Conservation (phyloP, 2,888 invertebrate species). For the Ophion slaviceki region DNA sequence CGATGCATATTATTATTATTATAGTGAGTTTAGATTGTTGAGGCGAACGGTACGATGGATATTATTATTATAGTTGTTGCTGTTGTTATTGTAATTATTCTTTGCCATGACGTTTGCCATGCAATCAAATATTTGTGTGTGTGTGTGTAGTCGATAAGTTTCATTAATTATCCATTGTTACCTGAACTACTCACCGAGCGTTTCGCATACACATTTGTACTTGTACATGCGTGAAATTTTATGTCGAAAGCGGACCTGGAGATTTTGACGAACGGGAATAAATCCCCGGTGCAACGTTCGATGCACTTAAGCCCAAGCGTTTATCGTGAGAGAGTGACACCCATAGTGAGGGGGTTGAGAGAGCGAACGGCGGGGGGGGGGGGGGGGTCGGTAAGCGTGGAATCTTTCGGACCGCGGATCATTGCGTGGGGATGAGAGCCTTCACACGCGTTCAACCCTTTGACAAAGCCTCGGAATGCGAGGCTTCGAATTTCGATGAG, state of each 20-base stretch:
- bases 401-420: conserved; percentile 59
- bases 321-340: conserved; percentile 18
- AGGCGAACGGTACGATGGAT: too few relatives aligned
- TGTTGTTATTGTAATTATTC: too few relatives aligned
- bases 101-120: too few relatives aligned
- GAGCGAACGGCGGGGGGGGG: conserved; percentile 10
- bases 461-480: conserved; percentile 71
- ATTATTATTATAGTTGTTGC: too few relatives aligned
- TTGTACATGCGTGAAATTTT: too few relatives aligned
- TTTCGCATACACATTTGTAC: too few relatives aligned
- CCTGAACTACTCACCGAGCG: too few relatives aligned
- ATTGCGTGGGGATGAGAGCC: conserved; percentile 54
- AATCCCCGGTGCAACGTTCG: conserved; percentile 12
- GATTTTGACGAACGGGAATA: conserved; percentile 20
- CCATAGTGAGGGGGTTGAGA: neutral
- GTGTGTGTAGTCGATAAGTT: too few relatives aligned
- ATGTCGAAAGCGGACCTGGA: neutral
- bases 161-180: too few relatives aligned
- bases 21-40: too few relatives aligned
- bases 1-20: too few relatives aligned
- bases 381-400: neutral
- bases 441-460: conserved; percentile 79
- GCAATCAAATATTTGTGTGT: too few relatives aligned
- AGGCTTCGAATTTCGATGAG: conserved; percentile 29
- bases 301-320: conserved; percentile 32